phyloP scores from a whole-genome alignment of 2,797 vertebrate genomes.

The Carcharodon carcharias region DNA sequence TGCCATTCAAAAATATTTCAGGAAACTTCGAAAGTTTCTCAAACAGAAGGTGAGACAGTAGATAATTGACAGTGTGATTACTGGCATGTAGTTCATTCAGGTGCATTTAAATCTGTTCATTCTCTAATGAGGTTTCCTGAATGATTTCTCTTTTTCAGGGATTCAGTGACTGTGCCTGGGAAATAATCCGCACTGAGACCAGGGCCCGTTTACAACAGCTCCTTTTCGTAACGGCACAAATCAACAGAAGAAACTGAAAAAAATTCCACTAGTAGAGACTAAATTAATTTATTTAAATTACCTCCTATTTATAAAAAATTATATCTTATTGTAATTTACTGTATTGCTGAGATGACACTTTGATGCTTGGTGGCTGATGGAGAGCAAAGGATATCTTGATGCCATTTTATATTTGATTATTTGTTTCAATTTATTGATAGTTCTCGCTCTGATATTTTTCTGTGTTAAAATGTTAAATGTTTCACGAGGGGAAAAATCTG shows the following conservation, averaged over 20 bases:
- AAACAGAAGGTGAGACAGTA: constrained; percentile 1
- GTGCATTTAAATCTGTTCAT: not conserved
- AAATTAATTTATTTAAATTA: not conserved
- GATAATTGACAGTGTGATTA: not conserved
- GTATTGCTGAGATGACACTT: not conserved
- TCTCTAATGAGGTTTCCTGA: not conserved
- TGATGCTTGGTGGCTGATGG: not conserved
- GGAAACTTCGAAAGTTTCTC: not conserved
- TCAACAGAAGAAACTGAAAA: not conserved
- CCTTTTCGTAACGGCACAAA: not conserved
- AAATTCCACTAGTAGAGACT: not conserved
- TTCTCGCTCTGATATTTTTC: not conserved
- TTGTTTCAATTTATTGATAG: not conserved
- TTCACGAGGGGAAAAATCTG: not conserved
- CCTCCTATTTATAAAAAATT: not conserved
- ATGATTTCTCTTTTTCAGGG: not conserved
- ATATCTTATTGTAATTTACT: not conserved
- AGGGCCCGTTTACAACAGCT: not conserved
- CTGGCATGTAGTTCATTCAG: not conserved
- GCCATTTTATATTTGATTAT: not conserved
- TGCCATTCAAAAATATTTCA: not conserved
- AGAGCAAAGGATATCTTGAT: not conserved
- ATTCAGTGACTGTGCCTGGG: not conserved
- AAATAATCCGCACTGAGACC: not conserved
- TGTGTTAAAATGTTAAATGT: not conserved